Conservation (phyloP, 2,113 vertebrate species). For the Neoarius graeffei region DNA sequence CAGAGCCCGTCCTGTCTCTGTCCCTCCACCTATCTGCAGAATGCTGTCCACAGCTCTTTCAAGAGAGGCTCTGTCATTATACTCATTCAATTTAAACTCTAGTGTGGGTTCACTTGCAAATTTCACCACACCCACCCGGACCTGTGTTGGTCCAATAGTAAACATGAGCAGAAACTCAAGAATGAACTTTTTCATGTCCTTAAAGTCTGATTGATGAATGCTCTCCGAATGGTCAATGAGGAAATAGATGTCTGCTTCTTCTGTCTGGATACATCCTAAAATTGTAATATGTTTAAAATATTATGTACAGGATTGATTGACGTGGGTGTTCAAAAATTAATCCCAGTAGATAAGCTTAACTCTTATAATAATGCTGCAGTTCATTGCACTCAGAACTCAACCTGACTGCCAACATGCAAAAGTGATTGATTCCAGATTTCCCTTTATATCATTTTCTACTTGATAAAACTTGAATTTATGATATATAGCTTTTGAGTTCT, state of each 20-base stretch:
- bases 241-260: constrained; percentile 87
- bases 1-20: constrained; percentile 74
- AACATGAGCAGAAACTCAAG: constrained; percentile 71
- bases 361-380: not conserved
- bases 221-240: constrained; percentile 82
- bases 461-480: not conserved
- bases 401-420: not conserved
- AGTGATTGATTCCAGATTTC: not conserved
- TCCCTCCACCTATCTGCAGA: constrained; percentile 68
- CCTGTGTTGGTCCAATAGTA: constrained; percentile 68
- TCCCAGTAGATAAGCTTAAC: not conserved
- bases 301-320: not conserved
- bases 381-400: not conserved
- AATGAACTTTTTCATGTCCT: constrained; percentile 82
- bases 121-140: constrained; percentile 80
- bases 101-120: constrained; percentile 59
- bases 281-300: not conserved
- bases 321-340: not conserved
- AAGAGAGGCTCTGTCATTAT: constrained; percentile 58
- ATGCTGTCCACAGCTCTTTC: constrained; percentile 70
- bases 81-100: constrained; percentile 69
- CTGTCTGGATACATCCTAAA: constrained; percentile 75
- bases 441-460: not conserved
- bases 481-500: not conserved
- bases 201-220: constrained; percentile 69